Evolutionary conservation across 1,140 invertebrate species (phyloP), one percentile per base, ranked within the genome.

Genomic region (Drosophila pruinosa): DNA sequence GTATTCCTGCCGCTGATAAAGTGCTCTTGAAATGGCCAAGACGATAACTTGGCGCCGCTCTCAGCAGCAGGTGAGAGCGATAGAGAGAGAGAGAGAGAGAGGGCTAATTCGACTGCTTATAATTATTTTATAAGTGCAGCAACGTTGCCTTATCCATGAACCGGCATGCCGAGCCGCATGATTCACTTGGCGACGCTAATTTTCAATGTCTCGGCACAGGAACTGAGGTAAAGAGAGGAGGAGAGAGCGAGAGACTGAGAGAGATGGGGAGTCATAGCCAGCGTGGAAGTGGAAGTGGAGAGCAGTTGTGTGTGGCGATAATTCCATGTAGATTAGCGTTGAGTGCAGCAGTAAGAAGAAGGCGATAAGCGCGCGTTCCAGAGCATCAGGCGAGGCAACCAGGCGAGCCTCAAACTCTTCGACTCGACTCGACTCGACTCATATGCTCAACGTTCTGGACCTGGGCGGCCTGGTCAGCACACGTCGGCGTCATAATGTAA

Each of bases 71-170:
- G 69, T 67, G 62, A 36, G 10, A 28, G 15, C n/a, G 5, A 21
- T 12, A 14, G 54, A n/a, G 17, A 17, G 17, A 7, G 50, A 28
- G 17, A 8, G 34, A 24, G 36, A 39, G 43, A 19, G 26, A 31
- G 53, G 45, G 41, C 50, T 65, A 57, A 70, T 70, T 69, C 69
- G 56, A 58, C 53, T 67, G 69, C 74, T 67, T 85, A 76, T 88
- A 88, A 88, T 88, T 88, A 88, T 88, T 88, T 89, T 88, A 88
- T 88, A 88, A 88, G 82, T 89, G 82, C 83, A 86, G 69, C 71
- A 73, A 81, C 70, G 79, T 64, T 54, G 59, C 59, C 77, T 81
- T 86, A 88, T 88, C 82, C 81, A 61, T 68, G 70, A 57, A 58
- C 58, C 54, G 56, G 82, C 24, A 72, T 80, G 62, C 65, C 72